Evolutionary conservation across 2,888 invertebrate genomes (phyloP).

Genomic region (Hydrotaea diabolus): DNA sequence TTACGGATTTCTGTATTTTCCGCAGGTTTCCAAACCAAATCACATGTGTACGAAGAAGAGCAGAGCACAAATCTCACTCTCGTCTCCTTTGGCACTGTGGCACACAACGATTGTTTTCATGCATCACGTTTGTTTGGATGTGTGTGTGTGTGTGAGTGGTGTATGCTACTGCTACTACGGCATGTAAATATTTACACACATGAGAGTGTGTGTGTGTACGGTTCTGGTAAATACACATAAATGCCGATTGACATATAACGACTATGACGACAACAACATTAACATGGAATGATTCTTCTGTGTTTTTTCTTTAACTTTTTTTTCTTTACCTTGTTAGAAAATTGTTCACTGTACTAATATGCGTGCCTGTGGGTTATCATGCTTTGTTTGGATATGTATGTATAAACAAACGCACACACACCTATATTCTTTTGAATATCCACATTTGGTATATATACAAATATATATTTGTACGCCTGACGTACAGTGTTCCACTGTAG

Average conservation of each 20-base stretch:
- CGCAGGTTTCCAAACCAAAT: constrained; percentile 24
- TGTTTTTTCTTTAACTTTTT: constrained; percentile 3
- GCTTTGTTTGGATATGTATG: constrained; percentile 21
- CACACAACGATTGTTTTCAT: constrained; percentile 16
- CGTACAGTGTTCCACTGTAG: neutral
- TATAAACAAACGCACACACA: neutral
- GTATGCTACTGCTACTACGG: constrained; percentile 44
- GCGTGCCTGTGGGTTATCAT: constrained; percentile 50
- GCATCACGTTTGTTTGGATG: constrained; percentile 35
- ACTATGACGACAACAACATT: constrained; percentile 44
- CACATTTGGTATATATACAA: neutral
- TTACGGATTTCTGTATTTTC: neutral
- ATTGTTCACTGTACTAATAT: constrained; percentile 47
- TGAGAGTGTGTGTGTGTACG: neutral
- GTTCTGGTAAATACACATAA: constrained; percentile 33
- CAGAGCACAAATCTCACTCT: constrained; percentile 10
- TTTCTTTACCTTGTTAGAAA: constrained; percentile 60
- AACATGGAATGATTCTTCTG: constrained; percentile 40
- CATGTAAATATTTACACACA: constrained; percentile 15
- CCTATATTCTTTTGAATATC: neutral
- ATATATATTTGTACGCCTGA: neutral
- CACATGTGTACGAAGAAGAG: constrained; percentile 20
- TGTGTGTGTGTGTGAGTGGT: constrained; percentile 54
- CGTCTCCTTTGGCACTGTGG: constrained; percentile 8
- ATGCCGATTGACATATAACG: constrained; percentile 53